Conservation (phyloP, 2,797 vertebrate species). For the Manis crassicaudata region DNA sequence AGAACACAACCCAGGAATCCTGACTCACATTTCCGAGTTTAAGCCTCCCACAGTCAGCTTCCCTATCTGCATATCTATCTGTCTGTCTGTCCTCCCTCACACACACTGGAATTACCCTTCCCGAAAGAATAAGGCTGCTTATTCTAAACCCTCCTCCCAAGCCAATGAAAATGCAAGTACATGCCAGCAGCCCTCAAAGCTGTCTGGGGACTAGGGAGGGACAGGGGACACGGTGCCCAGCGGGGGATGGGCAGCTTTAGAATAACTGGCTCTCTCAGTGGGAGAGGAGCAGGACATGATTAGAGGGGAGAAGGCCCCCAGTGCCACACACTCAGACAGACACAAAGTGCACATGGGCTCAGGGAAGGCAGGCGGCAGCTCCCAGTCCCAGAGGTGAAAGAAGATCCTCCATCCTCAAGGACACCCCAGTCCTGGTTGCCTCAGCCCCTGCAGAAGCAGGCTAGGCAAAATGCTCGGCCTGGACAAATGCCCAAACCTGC, state of each 20-base stretch:
- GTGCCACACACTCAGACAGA: too few species aligned
- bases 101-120: background rate
- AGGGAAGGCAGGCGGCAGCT: background rate
- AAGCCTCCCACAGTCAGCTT: background rate
- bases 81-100: background rate
- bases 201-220: background rate
- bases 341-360: accelerated
- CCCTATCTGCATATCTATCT: background rate
- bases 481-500: background rate
- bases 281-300: background rate
- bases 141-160: background rate
- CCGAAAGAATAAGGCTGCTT: background rate
- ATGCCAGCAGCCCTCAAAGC: background rate
- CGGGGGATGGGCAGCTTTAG: background rate
- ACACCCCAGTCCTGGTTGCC: background rate
- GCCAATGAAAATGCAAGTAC: background rate
- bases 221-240: background rate
- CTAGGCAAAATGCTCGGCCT: background rate
- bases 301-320: background rate
- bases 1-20: background rate
- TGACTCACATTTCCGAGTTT: background rate
- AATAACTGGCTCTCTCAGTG: background rate
- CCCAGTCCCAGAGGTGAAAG: background rate
- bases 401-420: background rate
- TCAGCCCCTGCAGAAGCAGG: background rate